A percentile compares a stretch with the other conserved stretches of the same genome.
phyloP scores from a whole-genome alignment of 2,113 vertebrate genomes.

The Pycnonotus jocosus region DNA sequence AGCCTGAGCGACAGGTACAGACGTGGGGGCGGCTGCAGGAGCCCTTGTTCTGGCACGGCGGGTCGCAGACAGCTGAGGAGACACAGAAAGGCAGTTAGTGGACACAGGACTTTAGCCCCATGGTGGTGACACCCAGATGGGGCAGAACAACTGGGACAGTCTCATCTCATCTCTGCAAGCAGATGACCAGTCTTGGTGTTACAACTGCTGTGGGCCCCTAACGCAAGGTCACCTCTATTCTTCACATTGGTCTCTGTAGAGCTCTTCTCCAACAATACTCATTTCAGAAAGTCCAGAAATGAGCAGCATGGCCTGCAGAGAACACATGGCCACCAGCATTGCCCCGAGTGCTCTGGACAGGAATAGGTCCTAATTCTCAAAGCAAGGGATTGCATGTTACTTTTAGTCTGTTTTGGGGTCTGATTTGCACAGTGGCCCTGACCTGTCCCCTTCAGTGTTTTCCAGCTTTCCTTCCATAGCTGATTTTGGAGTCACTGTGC shows the following conservation, averaged over 20 bases:
- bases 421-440: not conserved
- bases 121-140: not conserved
- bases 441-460: not conserved
- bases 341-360: not conserved
- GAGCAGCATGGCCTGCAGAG: not conserved
- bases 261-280: not conserved
- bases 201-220: not conserved
- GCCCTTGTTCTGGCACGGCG: slow-evolving; percentile 78
- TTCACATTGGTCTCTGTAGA: not conserved
- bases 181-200: not conserved
- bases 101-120: not conserved
- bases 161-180: not conserved
- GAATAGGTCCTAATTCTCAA: not conserved
- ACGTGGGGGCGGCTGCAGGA: slow-evolving; percentile 79
- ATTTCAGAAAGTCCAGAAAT: not conserved
- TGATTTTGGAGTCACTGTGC: slow-evolving; percentile 33
- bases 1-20: slow-evolving; percentile 78
- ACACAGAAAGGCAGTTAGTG: slow-evolving; percentile 31
- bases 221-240: not conserved
- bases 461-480: not conserved
- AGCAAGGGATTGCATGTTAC: not conserved
- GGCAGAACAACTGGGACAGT: not conserved
- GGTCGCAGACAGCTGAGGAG: slow-evolving; percentile 76
- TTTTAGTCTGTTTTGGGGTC: not conserved
- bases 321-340: not conserved